These are phyloP conservation scores for Drosophila serrata DNA, from an alignment of 1,140 invertebrate genomes.

Conservation along the genomic window DNA sequence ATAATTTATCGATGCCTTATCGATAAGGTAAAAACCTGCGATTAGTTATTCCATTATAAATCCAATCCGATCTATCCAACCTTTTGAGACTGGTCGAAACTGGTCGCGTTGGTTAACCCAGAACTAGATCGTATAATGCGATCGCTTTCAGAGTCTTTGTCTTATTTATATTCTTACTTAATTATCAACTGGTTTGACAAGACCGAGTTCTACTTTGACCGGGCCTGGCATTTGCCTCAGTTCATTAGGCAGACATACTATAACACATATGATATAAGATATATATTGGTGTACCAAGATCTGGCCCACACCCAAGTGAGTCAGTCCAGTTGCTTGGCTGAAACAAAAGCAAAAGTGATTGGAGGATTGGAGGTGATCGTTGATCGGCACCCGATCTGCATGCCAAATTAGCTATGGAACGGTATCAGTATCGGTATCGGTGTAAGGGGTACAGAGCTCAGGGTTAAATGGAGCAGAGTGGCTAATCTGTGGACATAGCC, in stretches of 20 bases:
- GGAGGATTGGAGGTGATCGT: slow-evolving; percentile 7
- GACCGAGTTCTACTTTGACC: slow-evolving; percentile 64
- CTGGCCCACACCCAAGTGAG: slow-evolving; percentile 28
- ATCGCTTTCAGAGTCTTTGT: slow-evolving; percentile 43
- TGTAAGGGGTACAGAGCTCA: slow-evolving; percentile 5
- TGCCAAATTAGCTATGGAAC: slow-evolving; percentile 54
- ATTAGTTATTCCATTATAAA: slow-evolving; percentile 7
- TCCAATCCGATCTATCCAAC: slow-evolving; percentile 8
- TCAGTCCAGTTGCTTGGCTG: slow-evolving; percentile 19
- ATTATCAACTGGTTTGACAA: slow-evolving; percentile 79
- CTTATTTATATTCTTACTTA: slow-evolving; percentile 42
- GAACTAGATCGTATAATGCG: slow-evolving; percentile 65
- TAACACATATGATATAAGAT: background rate
- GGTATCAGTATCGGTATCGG: slow-evolving; percentile 1
- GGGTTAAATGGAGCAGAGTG: slow-evolving; percentile 63
- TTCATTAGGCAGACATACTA: slow-evolving; percentile 28
- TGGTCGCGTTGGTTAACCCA: slow-evolving; percentile 38
- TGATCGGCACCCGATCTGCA: slow-evolving; percentile 56
- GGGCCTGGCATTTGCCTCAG: slow-evolving; percentile 69
- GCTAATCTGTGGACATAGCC: slow-evolving; percentile 55
- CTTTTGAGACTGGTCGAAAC: slow-evolving; percentile 50
- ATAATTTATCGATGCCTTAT: background rate
- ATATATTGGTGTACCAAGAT: slow-evolving; percentile 10
- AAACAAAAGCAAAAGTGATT: slow-evolving; percentile 69
- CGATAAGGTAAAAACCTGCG: slow-evolving; percentile 9